These are phyloP conservation scores for Taenaris catops DNA, from an alignment of 2,888 invertebrate genomes.

Conservation along the genomic window DNA sequence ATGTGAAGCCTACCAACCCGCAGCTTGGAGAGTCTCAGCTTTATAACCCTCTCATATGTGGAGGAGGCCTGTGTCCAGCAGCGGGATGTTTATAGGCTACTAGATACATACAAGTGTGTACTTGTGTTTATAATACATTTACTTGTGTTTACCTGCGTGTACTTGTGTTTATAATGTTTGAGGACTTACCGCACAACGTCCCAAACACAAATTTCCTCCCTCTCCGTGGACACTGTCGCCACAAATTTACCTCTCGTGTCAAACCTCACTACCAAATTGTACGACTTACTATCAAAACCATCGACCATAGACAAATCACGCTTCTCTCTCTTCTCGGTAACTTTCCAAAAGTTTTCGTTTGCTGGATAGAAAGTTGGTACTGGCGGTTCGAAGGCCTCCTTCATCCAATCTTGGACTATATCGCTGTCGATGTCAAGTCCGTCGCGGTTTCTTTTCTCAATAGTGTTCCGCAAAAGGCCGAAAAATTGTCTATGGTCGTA, in stretches of 20 bases:
- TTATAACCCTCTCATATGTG: too few species aligned
- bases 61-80: too few species aligned
- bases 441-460: constrained; percentile 56
- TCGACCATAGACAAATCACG: constrained; percentile 51
- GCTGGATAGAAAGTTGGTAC: constrained; percentile 81
- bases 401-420: constrained; percentile 64
- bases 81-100: too few species aligned
- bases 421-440: constrained; percentile 49
- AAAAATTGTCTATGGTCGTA: constrained; percentile 92
- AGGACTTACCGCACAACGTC: constrained; percentile 80
- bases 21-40: too few species aligned
- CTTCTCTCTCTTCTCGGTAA: constrained; percentile 48
- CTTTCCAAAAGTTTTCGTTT: constrained; percentile 63
- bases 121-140: too few species aligned
- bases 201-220: constrained; percentile 91
- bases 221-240: constrained; percentile 85
- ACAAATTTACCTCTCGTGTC: constrained; percentile 85
- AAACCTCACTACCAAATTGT: constrained; percentile 82
- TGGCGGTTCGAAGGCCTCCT: constrained; percentile 72
- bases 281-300: constrained; percentile 69
- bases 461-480: constrained; percentile 76
- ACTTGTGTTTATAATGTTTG: too few species aligned
- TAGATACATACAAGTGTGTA: too few species aligned
- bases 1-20: too few species aligned
- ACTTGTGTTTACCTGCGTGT: too few species aligned